Conservation (phyloP, 2,888 invertebrate genomes). For the Atherix ibis region DNA sequence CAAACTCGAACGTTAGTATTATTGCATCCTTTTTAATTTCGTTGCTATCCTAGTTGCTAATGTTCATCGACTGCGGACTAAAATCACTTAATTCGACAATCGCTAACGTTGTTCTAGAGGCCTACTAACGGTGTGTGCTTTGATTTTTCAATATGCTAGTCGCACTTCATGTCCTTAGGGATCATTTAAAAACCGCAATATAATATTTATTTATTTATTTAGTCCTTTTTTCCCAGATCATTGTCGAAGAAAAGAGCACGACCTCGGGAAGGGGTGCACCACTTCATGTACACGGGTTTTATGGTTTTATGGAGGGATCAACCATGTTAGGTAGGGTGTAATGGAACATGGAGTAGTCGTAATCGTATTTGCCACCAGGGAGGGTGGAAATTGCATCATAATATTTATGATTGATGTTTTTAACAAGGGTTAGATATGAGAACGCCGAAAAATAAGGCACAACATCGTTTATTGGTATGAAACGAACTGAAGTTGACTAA, state of each 20-base stretch:
- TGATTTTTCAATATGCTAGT: constrained; percentile 12
- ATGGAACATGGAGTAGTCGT: constrained; percentile 1
- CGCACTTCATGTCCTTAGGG: constrained; percentile 7
- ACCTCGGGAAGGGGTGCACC: constrained; percentile 6
- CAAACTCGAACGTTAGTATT: too few species aligned
- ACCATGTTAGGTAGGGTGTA: not conserved
- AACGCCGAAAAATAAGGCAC: not conserved
- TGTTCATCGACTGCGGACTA: too few species aligned
- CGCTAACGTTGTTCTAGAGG: too few species aligned
- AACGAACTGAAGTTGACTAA: not conserved
- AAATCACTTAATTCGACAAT: too few species aligned
- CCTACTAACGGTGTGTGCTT: too few species aligned
- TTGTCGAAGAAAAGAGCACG: constrained; percentile 6
- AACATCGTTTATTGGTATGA: not conserved
- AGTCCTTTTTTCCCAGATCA: constrained; percentile 12
- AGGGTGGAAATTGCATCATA: constrained; percentile 14
- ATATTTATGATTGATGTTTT: constrained; percentile 9
- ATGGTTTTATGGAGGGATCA: constrained; percentile 13
- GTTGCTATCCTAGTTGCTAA: too few species aligned
- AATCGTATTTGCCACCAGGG: not conserved
- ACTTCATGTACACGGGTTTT: constrained; percentile 11
- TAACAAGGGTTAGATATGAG: not conserved
- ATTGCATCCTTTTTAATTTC: too few species aligned
- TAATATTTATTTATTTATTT: constrained; percentile 13
- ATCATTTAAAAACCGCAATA: constrained; percentile 11